phyloP scores from a whole-genome alignment of 2,113 vertebrate genomes.

The Laterallus jamaicensis region DNA sequence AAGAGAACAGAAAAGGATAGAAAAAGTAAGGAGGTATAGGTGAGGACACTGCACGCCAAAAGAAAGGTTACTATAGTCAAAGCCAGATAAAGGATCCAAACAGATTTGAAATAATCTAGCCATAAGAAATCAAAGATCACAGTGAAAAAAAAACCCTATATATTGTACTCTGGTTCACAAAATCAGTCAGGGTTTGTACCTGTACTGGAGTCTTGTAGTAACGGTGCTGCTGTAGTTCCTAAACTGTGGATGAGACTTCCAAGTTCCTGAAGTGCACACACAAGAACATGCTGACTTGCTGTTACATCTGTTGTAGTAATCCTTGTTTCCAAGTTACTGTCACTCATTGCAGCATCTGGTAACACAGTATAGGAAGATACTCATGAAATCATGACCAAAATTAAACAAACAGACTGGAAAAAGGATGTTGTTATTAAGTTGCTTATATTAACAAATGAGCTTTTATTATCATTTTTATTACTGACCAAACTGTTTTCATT shows the following conservation, averaged over 20 bases:
- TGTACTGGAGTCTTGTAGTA: constrained; percentile 86
- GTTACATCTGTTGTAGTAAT: constrained; percentile 73
- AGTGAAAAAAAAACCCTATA: neutral
- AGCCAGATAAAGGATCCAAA: neutral
- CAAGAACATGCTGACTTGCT: constrained; percentile 83
- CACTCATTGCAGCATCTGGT: constrained; percentile 80
- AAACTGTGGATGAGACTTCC: constrained; percentile 83
- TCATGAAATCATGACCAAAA: constrained; percentile 9
- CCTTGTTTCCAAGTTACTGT: constrained; percentile 82
- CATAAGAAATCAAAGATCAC: neutral
- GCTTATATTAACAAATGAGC: neutral
- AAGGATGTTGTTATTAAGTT: neutral
- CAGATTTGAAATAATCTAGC: neutral
- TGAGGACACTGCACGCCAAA: neutral
- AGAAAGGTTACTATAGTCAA: neutral
- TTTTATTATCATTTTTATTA: neutral
- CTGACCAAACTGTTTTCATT: neutral
- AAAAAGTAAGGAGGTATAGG: neutral
- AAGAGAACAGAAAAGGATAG: neutral
- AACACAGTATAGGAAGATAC: constrained; percentile 20
- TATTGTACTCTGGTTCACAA: neutral
- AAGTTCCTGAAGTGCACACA: constrained; percentile 90
- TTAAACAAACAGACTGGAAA: neutral
- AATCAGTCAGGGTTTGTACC: constrained; percentile 69
- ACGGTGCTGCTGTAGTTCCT: constrained; percentile 83